Conservation (phyloP, 2,888 invertebrate genomes). For the Tetheella fluctuosa region DNA sequence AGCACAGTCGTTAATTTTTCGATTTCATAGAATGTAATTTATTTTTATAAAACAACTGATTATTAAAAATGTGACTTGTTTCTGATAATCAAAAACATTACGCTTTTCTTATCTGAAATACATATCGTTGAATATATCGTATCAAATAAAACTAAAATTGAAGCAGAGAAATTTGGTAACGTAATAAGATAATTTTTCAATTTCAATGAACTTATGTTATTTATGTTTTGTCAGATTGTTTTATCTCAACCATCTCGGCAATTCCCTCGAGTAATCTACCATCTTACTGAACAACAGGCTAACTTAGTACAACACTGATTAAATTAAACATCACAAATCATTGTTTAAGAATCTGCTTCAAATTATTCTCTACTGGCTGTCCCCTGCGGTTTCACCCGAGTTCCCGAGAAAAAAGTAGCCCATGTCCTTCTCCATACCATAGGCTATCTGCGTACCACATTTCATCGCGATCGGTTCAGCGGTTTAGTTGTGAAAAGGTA, state of each 20-base stretch:
- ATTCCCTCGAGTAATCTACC: constrained; percentile 58
- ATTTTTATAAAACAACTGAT: too few relatives aligned
- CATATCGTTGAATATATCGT: neutral
- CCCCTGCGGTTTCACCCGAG: too few relatives aligned
- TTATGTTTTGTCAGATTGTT: constrained; percentile 45
- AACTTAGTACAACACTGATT: constrained; percentile 37
- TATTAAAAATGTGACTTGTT: too few relatives aligned
- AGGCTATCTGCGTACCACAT: too few relatives aligned
- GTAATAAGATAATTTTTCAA: constrained; percentile 5
- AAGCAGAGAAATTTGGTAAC: neutral
- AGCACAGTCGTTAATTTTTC: neutral
- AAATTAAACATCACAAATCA: constrained; percentile 19
- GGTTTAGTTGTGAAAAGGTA: too few relatives aligned
- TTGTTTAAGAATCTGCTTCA: neutral
- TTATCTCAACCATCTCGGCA: constrained; percentile 51
- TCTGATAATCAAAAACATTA: too few relatives aligned
- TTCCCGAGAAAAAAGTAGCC: too few relatives aligned
- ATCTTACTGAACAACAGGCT: constrained; percentile 54
- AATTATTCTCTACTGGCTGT: too few relatives aligned
- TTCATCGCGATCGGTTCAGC: too few relatives aligned
- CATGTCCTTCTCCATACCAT: too few relatives aligned
- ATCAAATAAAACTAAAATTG: neutral
- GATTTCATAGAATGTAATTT: too few relatives aligned
- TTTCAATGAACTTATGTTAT: neutral
- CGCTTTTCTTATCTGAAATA: too few relatives aligned